A percentile compares a stretch with the other conserved stretches of the same genome.
These are phyloP conservation scores for Sceloporus undulatus DNA, from an alignment of 2,113 vertebrate genomes.

Conservation along the genomic window DNA sequence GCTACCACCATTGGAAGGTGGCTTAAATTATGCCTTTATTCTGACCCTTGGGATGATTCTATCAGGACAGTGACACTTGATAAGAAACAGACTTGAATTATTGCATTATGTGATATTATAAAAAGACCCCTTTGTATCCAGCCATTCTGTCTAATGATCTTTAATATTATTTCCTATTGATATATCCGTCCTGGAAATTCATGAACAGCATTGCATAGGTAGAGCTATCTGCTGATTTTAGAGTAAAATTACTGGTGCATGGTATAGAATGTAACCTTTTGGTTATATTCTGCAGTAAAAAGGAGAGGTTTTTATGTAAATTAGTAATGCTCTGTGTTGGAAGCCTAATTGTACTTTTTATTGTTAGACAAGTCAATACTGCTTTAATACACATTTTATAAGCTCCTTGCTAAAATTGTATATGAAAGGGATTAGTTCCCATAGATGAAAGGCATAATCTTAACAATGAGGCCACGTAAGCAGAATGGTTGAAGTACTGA, in stretches of 20 bases:
- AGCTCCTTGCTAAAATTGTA: slow-evolving; percentile 84
- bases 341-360: slow-evolving; percentile 87
- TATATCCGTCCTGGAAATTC: slow-evolving; percentile 75
- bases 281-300: slow-evolving; percentile 80
- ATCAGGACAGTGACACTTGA: slow-evolving; percentile 65
- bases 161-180: slow-evolving; percentile 81
- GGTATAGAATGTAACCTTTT: slow-evolving; percentile 83
- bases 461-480: slow-evolving; percentile 81
- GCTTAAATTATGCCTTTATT: slow-evolving; percentile 68
- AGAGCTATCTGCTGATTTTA: slow-evolving; percentile 80
- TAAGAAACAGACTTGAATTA: slow-evolving; percentile 75
- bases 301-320: slow-evolving; percentile 85
- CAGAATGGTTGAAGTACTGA: slow-evolving; percentile 81
- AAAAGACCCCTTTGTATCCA: slow-evolving; percentile 72
- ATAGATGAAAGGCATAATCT: slow-evolving; percentile 85
- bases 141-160: slow-evolving; percentile 80
- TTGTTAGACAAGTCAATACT: slow-evolving; percentile 86
- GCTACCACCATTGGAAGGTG: slow-evolving; percentile 63
- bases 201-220: slow-evolving; percentile 76
- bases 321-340: slow-evolving; percentile 81
- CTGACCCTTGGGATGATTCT: slow-evolving; percentile 67
- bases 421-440: slow-evolving; percentile 83
- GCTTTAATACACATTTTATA: slow-evolving; percentile 85
- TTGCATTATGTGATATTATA: slow-evolving; percentile 75
- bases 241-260: slow-evolving; percentile 79